A percentile compares a stretch with the other conserved stretches of the same genome.
Evolutionary conservation across 2,888 invertebrate species (phyloP).

Genomic region (Odontocolon sp.): DNA sequence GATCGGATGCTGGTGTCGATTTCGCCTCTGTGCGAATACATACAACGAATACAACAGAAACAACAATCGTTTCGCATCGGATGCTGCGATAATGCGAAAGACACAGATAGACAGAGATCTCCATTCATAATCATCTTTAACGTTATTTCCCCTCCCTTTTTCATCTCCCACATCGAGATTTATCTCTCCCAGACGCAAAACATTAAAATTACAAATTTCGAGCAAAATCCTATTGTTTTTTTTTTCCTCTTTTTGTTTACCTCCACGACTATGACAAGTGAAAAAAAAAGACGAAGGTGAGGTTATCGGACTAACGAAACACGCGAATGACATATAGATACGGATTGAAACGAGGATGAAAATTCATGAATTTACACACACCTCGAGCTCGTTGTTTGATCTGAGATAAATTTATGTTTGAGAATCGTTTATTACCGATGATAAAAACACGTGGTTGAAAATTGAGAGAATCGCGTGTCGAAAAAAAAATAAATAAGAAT

Average conservation of each 20-base stretch:
- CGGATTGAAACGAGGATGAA: not conserved
- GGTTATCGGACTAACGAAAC: conserved; percentile 18
- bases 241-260: not conserved
- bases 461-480: not conserved
- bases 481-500: too few relatives aligned
- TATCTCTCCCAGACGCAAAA: too few relatives aligned
- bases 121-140: too few relatives aligned
- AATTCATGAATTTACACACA: conserved; percentile 3
- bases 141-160: too few relatives aligned
- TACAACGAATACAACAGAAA: too few relatives aligned
- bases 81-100: too few relatives aligned
- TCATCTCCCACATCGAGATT: too few relatives aligned
- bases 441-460: not conserved
- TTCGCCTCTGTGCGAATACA: too few relatives aligned
- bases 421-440: conserved; percentile 1
- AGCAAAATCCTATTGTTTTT: not conserved
- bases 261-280: not conserved
- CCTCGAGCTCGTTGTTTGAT: not conserved
- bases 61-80: too few relatives aligned
- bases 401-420: conserved; percentile 7
- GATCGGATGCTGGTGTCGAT: too few relatives aligned
- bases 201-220: too few relatives aligned
- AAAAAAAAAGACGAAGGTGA: not conserved
- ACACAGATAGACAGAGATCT: too few relatives aligned
- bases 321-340: not conserved